Evolutionary conservation across 2,113 vertebrate genomes (phyloP).

Genomic region (Catagonus wagneri): DNA sequence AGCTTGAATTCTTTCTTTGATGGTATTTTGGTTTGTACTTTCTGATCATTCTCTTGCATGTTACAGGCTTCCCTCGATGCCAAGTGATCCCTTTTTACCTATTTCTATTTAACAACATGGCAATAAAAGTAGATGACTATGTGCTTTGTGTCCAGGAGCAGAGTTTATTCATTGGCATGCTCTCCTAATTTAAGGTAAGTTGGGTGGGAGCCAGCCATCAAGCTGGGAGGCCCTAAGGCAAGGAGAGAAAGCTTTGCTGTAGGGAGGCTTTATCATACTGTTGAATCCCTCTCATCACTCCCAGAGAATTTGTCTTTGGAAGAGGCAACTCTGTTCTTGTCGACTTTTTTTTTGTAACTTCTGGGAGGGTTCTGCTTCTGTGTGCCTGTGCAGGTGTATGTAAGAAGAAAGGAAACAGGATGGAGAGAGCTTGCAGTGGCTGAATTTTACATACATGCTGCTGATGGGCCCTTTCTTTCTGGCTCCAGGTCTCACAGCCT

Average conservation of each 20-base stretch:
- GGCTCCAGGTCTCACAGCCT: too few relatives aligned
- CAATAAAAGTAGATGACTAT: background rate
- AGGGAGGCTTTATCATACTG: background rate
- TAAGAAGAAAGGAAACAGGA: background rate
- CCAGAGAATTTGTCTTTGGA: background rate
- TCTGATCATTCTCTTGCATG: background rate
- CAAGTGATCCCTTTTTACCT: constrained; percentile 11
- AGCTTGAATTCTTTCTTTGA: background rate
- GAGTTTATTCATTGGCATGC: background rate
- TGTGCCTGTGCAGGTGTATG: background rate
- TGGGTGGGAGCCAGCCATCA: background rate
- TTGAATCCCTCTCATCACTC: background rate
- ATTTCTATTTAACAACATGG: constrained; percentile 5
- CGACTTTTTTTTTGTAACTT: constrained; percentile 15
- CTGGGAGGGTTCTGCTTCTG: background rate
- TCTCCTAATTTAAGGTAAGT: background rate
- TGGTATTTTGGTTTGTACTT: background rate
- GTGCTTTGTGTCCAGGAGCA: background rate
- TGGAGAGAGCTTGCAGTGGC: background rate
- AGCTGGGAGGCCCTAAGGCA: background rate
- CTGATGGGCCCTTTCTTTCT: background rate
- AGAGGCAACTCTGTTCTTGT: background rate
- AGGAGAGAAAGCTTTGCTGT: background rate
- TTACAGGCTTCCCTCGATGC: background rate
- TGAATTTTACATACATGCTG: background rate